phyloP scores from a whole-genome alignment of 2,797 vertebrate genomes.

The Coracias cyanogaster region DNA sequence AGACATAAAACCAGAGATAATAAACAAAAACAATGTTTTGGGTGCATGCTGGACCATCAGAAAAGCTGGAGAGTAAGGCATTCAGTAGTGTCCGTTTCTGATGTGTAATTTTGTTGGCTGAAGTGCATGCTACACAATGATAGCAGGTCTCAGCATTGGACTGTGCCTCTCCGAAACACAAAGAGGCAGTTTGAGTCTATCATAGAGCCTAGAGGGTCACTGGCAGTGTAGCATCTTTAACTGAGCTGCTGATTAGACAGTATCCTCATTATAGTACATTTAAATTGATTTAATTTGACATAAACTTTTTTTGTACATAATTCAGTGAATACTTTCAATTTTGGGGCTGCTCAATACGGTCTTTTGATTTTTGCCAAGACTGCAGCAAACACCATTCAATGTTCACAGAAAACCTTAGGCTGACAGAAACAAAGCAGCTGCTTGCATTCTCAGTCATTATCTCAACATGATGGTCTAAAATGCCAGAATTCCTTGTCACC shows the following conservation, averaged over 20 bases:
- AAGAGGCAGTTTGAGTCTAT: background rate
- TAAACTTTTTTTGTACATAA: background rate
- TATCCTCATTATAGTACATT: background rate
- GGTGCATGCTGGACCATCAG: background rate
- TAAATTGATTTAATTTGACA: slow-evolving; percentile 8
- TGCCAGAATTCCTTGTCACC: background rate
- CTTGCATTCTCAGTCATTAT: background rate
- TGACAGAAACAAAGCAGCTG: background rate
- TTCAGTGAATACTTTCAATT: background rate
- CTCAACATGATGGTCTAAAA: background rate
- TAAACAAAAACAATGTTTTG: background rate
- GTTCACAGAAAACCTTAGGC: background rate
- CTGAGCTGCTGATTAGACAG: background rate
- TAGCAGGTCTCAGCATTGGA: background rate
- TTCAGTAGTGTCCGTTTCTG: background rate
- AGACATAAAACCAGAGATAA: background rate
- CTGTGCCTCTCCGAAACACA: background rate
- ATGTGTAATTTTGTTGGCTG: background rate
- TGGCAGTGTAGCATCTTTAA: background rate
- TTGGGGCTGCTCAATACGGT: background rate
- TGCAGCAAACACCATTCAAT: background rate
- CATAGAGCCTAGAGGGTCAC: background rate
- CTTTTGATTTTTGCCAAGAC: background rate
- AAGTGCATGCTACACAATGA: background rate
- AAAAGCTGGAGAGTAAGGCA: background rate